Percentiles rank a stretch among this genome's conserved stretches.
These are phyloP conservation scores for Buphagus erythrorhynchus DNA, from an alignment of 2,797 vertebrate species.

Conservation along the genomic window DNA sequence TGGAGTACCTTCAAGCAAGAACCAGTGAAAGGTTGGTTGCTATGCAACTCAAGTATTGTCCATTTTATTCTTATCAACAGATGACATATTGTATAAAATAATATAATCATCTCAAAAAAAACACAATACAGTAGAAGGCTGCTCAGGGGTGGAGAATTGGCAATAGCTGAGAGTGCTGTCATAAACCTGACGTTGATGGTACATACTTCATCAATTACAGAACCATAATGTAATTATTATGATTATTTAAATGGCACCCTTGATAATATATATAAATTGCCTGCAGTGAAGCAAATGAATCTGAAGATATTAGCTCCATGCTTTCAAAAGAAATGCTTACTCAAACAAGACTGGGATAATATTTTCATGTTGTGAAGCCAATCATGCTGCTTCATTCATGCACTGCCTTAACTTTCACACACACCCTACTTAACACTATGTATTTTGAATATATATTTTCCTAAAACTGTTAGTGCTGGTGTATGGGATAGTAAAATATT, in stretches of 20 bases:
- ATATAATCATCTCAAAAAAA: conserved; percentile 34
- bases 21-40: conserved; percentile 73
- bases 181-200: conserved; percentile 31
- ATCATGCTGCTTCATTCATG: background rate
- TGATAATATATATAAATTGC: conserved; percentile 43
- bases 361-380: background rate
- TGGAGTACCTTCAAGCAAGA: conserved; percentile 64
- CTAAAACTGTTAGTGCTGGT: background rate
- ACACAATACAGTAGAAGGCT: conserved; percentile 47
- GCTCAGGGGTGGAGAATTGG: conserved; percentile 60
- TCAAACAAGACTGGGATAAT: background rate
- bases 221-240: conserved; percentile 43
- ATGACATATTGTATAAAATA: conserved; percentile 70
- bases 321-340: conserved; percentile 1
- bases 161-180: conserved; percentile 55
- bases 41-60: conserved; percentile 73
- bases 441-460: background rate
- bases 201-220: conserved; percentile 30
- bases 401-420: background rate
- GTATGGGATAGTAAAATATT: background rate
- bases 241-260: conserved; percentile 44
- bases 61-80: conserved; percentile 62
- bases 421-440: background rate
- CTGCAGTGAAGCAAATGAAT: background rate
- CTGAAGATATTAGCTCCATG: background rate